A percentile compares a stretch with the other conserved stretches of the same genome.
These are phyloP conservation scores for Etheostoma nigrum DNA, from an alignment of 2,797 vertebrate genomes.

Conservation along the genomic window DNA sequence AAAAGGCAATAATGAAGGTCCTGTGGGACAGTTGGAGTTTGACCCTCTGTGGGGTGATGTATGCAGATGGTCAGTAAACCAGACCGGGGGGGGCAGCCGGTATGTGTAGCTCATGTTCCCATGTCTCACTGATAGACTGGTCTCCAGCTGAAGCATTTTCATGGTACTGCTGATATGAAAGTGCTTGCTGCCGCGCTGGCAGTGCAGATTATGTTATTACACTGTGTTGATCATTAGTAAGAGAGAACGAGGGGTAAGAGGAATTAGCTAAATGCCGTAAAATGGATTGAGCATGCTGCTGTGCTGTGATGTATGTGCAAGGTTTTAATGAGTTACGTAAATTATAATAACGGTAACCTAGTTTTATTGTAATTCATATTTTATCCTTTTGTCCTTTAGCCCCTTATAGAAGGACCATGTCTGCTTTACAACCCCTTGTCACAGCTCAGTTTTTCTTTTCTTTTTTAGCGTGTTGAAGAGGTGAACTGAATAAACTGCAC, in stretches of 20 bases:
- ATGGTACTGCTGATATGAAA: slow-evolving; percentile 58
- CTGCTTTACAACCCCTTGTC: not conserved
- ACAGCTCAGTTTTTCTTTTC: not conserved
- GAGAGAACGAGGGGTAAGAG: slow-evolving; percentile 27
- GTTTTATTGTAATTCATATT: slow-evolving; percentile 24
- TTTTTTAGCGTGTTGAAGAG: not conserved
- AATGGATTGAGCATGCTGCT: slow-evolving; percentile 37
- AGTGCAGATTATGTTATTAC: slow-evolving; percentile 49
- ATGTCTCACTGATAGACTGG: slow-evolving; percentile 46
- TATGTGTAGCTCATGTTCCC: slow-evolving; percentile 42
- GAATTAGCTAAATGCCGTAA: slow-evolving; percentile 40
- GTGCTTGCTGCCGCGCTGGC: slow-evolving; percentile 23
- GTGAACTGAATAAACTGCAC: not conserved
- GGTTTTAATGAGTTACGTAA: slow-evolving; percentile 18
- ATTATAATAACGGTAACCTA: slow-evolving; percentile 28
- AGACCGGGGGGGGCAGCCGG: slow-evolving; percentile 30
- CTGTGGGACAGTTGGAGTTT: slow-evolving; percentile 52
- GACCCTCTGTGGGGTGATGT: slow-evolving; percentile 61
- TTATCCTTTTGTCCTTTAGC: not conserved
- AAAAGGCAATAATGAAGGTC: slow-evolving; percentile 62
- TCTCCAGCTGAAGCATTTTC: slow-evolving; percentile 58
- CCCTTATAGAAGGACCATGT: not conserved
- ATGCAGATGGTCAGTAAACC: slow-evolving; percentile 68
- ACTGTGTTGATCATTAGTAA: slow-evolving; percentile 61
- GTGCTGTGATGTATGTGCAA: slow-evolving; percentile 25